These are phyloP conservation scores for Danaus plexippus DNA, from an alignment of 1,140 invertebrate genomes.

Conservation along the genomic window DNA sequence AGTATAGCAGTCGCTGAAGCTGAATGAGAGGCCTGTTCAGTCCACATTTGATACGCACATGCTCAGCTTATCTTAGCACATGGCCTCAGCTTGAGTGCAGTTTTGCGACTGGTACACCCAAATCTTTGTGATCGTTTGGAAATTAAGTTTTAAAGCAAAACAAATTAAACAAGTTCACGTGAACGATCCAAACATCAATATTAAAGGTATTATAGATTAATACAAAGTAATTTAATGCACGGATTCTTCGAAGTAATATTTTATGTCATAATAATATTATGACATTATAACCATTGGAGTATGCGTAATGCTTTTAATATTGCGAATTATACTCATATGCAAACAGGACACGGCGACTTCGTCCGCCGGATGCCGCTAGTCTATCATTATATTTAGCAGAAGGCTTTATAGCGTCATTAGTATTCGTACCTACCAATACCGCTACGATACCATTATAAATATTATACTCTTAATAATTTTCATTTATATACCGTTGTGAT, in stretches of 20 bases:
- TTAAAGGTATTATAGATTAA: too few species aligned
- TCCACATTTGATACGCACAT: slow-evolving; percentile 52
- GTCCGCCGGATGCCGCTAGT: slow-evolving; percentile 41
- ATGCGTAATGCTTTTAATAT: slow-evolving; percentile 13
- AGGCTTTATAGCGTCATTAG: slow-evolving; percentile 20
- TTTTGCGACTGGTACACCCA: slow-evolving; percentile 16
- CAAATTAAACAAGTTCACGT: too few species aligned
- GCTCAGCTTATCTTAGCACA: slow-evolving; percentile 37
- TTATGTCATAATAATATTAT: too few species aligned
- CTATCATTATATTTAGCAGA: slow-evolving; percentile 44
- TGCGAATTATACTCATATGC: slow-evolving; percentile 33
- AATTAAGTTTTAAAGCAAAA: neutral
- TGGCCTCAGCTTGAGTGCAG: slow-evolving; percentile 28
- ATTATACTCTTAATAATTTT: neutral
- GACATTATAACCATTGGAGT: slow-evolving; percentile 3
- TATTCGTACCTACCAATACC: slow-evolving; percentile 17
- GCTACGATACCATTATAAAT: neutral
- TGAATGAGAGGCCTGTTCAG: slow-evolving; percentile 43
- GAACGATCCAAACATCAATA: too few species aligned
- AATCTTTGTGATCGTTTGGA: slow-evolving; percentile 6
- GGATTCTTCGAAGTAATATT: too few species aligned
- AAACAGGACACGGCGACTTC: slow-evolving; percentile 40
- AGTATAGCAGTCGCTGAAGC: slow-evolving; percentile 28
- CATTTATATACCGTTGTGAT: neutral
- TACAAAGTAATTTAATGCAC: too few species aligned